phyloP scores from a whole-genome alignment of 2,888 invertebrate species.

The Kuschelorhynchus macadamiae region DNA sequence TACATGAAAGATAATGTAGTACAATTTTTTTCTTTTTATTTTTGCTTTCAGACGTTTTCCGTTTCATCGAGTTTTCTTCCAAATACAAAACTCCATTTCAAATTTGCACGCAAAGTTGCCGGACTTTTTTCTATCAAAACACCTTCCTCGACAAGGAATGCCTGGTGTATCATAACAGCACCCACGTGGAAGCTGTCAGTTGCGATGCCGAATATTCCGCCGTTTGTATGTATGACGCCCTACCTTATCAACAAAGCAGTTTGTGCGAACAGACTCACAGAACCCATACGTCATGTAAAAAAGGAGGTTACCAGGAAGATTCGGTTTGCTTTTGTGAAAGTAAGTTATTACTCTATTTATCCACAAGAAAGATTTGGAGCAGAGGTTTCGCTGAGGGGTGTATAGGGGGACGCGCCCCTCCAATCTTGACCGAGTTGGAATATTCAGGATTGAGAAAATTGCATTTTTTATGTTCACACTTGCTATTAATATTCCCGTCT shows the following conservation, averaged over 20 bases:
- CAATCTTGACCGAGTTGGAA: too few relatives aligned
- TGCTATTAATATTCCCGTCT: too few relatives aligned
- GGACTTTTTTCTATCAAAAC: conserved; percentile 34
- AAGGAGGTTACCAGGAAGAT: conserved; percentile 53
- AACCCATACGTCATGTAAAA: conserved; percentile 44
- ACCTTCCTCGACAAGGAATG: conserved; percentile 55
- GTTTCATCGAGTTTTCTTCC: conserved; percentile 52
- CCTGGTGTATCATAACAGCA: conserved; percentile 53
- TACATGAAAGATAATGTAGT: too few relatives aligned
- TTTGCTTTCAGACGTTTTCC: conserved; percentile 50
- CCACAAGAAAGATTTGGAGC: too few relatives aligned
- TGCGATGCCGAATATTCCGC: conserved; percentile 53
- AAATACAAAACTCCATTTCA: conserved; percentile 48
- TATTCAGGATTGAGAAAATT: too few relatives aligned
- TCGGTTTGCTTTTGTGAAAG: conserved; percentile 57
- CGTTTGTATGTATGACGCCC: conserved; percentile 55
- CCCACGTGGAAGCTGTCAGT: conserved; percentile 51
- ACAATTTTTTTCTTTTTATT: too few relatives aligned
- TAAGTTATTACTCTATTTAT: too few relatives aligned
- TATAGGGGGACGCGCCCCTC: too few relatives aligned
- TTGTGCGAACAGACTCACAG: conserved; percentile 51
- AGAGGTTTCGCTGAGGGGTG: too few relatives aligned
- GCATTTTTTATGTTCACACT: too few relatives aligned
- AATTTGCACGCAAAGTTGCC: conserved; percentile 43
- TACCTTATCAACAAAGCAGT: conserved; percentile 40